Base-by-base conservation (phyloP, 1,140 invertebrate genomes). In the Charaxes varanes region DNA sequence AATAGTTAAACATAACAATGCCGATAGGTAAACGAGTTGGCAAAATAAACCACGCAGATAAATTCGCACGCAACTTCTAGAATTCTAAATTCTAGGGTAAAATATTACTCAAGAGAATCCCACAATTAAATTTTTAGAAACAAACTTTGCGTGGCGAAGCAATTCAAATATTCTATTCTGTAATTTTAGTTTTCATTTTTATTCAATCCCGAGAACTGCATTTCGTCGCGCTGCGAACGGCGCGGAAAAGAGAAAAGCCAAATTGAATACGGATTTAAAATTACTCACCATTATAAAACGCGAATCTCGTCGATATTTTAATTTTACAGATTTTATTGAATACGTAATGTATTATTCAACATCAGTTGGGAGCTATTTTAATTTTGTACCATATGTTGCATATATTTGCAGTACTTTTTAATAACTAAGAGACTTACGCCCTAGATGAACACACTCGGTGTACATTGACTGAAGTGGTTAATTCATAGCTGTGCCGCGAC, bases 211-310 rank as follows among this genome's bases (percentile, higher is more conserved):
- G 18, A 31, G 26, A 40, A 40, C 27, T 30, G 31, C 26, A 40
- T 8, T 40, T 23, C 19, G 18, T 27, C 18, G 11, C 27, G 37
- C 18, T 40, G 27, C 14, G 28, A 17, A 17, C 26, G 23, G 10
- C 28, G 16, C 36, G 26, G 37, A 11, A 23, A 16, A 23, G 26
- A 31, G 26, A 31, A 31, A 40, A 31, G 37, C 24, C 18, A 40
- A 40, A 40, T 31, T 31, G 37, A 40, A 40, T 31, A 23, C 5
- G 16, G 37, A 40, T 40, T 40, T 27, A 22, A 40, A 40, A 40
- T 40, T 40, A 40, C 37, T 40, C 15, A 40, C 37, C 31, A 40
- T 40, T 40, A 38, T 38, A 28, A 38, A 38, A 30, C 10, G 36
- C 14, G 36, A 38, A 38, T 30, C 27, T 15, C 27, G 14, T 30